These are phyloP conservation scores for Pocillopora verrucosa DNA, from an alignment of 64 coral and sea anemone species.

Conservation along the genomic window DNA sequence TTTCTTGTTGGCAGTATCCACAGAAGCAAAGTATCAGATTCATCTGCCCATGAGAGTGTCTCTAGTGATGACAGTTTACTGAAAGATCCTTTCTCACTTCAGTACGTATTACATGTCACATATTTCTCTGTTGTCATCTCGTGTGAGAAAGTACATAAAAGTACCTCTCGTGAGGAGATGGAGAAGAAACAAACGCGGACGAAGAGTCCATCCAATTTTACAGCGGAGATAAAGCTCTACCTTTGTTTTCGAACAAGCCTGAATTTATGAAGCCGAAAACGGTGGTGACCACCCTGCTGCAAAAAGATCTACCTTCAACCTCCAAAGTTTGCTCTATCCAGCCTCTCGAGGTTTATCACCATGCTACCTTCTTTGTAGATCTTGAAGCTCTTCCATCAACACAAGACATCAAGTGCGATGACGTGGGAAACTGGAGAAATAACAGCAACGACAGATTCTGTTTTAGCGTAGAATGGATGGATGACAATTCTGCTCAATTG, in stretches of 20 bases:
- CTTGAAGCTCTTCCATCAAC: conserved; percentile 58
- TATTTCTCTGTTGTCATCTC: neutral
- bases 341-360: conserved; percentile 51
- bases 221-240: conserved; percentile 43
- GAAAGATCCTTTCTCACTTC: conserved; percentile 44
- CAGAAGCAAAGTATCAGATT: too few relatives aligned
- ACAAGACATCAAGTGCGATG: conserved; percentile 51
- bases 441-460: conserved; percentile 56
- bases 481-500: too few relatives aligned
- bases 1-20: conserved; percentile 34
- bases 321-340: conserved; percentile 45
- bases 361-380: conserved; percentile 48
- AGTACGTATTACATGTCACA: conserved; percentile 22
- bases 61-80: conserved; percentile 41
- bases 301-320: conserved; percentile 46
- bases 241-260: conserved; percentile 53
- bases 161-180: neutral
- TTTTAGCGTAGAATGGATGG: too few relatives aligned
- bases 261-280: conserved; percentile 34
- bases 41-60: neutral
- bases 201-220: conserved; percentile 48
- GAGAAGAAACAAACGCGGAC: conserved; percentile 28
- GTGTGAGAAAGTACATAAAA: too few relatives aligned
- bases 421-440: conserved; percentile 47
- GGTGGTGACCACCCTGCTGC: conserved; percentile 40